A percentile compares a stretch with the other conserved stretches of the same genome.
Evolutionary conservation across 92 coral and sea anemone genomes (phyloP).

Genomic region (Parazoanthus atlanticus): DNA sequence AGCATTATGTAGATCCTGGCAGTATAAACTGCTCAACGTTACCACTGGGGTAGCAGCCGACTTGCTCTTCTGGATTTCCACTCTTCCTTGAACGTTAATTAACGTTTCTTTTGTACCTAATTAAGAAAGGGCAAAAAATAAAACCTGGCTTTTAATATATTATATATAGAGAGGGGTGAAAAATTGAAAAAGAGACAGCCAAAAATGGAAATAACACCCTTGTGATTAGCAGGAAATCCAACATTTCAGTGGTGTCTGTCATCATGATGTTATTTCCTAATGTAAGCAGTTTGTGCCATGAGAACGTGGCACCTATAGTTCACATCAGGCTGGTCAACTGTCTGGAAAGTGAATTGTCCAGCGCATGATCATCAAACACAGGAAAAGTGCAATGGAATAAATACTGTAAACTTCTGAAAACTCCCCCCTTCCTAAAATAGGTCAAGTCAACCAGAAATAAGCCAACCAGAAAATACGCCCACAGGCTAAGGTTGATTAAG

Average conservation of each 20-base stretch:
- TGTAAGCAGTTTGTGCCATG: slow-evolving; percentile 37
- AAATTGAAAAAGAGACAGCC: slow-evolving; percentile 6
- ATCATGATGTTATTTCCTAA: slow-evolving; percentile 17
- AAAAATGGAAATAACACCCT: slow-evolving; percentile 24
- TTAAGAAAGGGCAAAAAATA: slow-evolving; percentile 36
- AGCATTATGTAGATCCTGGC: slow-evolving; percentile 69
- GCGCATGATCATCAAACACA: slow-evolving; percentile 40
- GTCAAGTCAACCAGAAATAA: too few relatives aligned
- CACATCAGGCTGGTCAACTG: slow-evolving; percentile 30
- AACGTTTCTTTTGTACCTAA: slow-evolving; percentile 45
- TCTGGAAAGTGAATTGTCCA: slow-evolving; percentile 42
- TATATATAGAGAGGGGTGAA: not conserved
- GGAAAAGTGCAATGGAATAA: not conserved
- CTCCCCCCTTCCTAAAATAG: too few relatives aligned
- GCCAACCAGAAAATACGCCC: too few relatives aligned
- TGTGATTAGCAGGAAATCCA: slow-evolving; percentile 26
- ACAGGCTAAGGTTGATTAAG: too few relatives aligned
- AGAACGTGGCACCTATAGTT: slow-evolving; percentile 11
- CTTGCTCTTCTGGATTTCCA: slow-evolving; percentile 48
- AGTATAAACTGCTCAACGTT: slow-evolving; percentile 65
- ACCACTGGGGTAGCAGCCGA: slow-evolving; percentile 38
- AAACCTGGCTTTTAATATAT: slow-evolving; percentile 29
- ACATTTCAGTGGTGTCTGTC: slow-evolving; percentile 25
- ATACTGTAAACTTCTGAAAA: not conserved
- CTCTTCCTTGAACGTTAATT: slow-evolving; percentile 30